These are phyloP conservation scores for Leptinotarsa defecta DNA, from an alignment of 1,140 invertebrate genomes.

Conservation along the genomic window DNA sequence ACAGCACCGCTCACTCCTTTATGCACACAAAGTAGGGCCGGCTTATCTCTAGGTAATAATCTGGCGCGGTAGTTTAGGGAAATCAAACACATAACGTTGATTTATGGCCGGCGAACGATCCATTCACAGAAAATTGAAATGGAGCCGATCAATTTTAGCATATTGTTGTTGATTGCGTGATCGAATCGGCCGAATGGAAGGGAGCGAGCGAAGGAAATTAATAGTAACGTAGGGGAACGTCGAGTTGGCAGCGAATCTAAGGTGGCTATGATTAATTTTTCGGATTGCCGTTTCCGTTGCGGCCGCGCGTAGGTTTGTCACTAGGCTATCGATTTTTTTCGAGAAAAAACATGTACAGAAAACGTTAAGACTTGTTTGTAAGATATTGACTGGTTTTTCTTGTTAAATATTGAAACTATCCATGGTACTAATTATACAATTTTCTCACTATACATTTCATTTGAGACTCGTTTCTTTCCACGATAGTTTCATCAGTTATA, in stretches of 20 bases:
- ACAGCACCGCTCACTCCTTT: neutral
- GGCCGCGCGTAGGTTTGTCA: neutral
- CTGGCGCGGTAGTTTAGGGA: neutral
- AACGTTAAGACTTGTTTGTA: no score
- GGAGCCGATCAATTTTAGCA: neutral
- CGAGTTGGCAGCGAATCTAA: neutral
- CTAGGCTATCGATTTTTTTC: no score
- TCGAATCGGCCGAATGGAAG: neutral
- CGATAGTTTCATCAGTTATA: no score
- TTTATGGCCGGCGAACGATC: neutral
- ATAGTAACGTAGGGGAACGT: neutral
- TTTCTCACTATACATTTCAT: no score
- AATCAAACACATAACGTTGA: constrained; percentile 6
- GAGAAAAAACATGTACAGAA: no score
- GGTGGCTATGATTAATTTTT: neutral
- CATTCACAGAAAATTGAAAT: neutral
- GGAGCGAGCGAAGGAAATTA: neutral
- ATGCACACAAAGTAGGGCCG: neutral
- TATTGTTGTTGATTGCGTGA: constrained; percentile 6
- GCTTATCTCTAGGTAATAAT: constrained; percentile 6
- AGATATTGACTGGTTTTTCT: no score
- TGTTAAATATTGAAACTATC: no score
- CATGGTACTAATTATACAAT: no score
- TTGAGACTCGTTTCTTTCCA: no score
- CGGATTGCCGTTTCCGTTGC: neutral